Base-by-base conservation (phyloP, 2,888 invertebrate genomes). In the Yponomeuta evonymella region DNA sequence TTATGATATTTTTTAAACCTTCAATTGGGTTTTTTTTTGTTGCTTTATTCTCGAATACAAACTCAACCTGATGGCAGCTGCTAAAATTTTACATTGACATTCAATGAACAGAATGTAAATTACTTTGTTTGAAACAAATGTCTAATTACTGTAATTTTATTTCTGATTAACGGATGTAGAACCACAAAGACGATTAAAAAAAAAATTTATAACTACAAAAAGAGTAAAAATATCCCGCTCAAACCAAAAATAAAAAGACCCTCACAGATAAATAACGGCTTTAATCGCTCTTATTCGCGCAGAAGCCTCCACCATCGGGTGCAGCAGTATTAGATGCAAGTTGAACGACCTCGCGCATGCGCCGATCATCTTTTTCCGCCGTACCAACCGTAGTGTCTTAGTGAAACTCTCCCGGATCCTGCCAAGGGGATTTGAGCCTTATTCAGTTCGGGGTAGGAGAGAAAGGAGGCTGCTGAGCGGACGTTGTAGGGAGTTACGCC, bases 311-410 rank as follows among this genome's bases (percentile, higher is more conserved):
- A 33, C 65, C 6, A 23, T 5, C 48, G 43, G 69, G 70, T 72
- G 77, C 67, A 76, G 86, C 87, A 86, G 86, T 86, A 85, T 80
- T 77, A 77, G 78, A 81, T 86, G 86, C 87, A 86, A 82, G 88
- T 86, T 85, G 84, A 87, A 85, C 80, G 84, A 83, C 83, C 87
- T 81, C 75, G 80, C 88, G 89, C 89, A 86, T 85, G 88, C 88
- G 88, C 83, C 76, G 74, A 75, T 71, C 75, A 11, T 82, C 82
- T 82, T 81, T 78, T 75, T 76, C 78, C 82, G 83, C 85, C 86
- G 84, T 83, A 85, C 83, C 86, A 85, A 82, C 82, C 83, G 84
- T 81, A 83, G 83, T 82, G 85, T 87, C 89, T 89, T 86, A 85
- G 84, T 82, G 83, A 84, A 84, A 81, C 83, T 83, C 81, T 77